These are phyloP conservation scores for Eubasilissa regina DNA, from an alignment of 1,140 invertebrate species.

Conservation along the genomic window DNA sequence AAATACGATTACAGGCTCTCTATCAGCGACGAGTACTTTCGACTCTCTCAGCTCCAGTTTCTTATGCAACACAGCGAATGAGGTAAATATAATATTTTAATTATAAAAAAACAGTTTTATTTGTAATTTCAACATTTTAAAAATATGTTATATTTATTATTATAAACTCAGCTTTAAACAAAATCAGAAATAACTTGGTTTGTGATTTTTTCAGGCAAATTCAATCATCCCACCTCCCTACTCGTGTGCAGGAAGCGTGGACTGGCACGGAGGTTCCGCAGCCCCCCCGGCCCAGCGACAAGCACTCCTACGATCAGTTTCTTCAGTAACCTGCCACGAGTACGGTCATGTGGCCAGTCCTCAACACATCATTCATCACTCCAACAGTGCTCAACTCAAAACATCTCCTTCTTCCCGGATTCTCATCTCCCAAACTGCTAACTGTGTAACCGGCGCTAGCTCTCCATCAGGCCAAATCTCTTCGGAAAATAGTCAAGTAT, in stretches of 20 bases:
- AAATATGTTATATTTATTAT: too few species aligned
- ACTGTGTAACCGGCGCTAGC: background rate
- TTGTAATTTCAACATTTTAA: too few species aligned
- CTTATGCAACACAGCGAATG: conserved; percentile 85
- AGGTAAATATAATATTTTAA: conserved; percentile 66
- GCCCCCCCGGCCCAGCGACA: conserved; percentile 62
- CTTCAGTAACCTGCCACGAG: conserved; percentile 63
- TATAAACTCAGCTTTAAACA: too few species aligned
- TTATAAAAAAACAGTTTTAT: conserved; percentile 34
- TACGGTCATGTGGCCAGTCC: conserved; percentile 46
- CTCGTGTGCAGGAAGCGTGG: conserved; percentile 83
- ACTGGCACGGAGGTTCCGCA: conserved; percentile 75
- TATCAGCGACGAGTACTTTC: conserved; percentile 86
- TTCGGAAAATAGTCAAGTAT: too few species aligned
- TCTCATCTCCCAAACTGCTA: background rate
- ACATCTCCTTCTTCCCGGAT: too few species aligned
- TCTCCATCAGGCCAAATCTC: conserved; percentile 2
- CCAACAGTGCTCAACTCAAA: too few species aligned
- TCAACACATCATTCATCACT: too few species aligned
- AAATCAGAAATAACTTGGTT: too few species aligned
- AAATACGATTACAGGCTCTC: conserved; percentile 74
- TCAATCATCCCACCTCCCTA: conserved; percentile 86
- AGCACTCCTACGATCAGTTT: conserved; percentile 66
- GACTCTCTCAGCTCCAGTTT: conserved; percentile 88
- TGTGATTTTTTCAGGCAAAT: conserved; percentile 80